These are phyloP conservation scores for Alloplasta piceator DNA, from an alignment of 2,888 invertebrate species.

Conservation along the genomic window DNA sequence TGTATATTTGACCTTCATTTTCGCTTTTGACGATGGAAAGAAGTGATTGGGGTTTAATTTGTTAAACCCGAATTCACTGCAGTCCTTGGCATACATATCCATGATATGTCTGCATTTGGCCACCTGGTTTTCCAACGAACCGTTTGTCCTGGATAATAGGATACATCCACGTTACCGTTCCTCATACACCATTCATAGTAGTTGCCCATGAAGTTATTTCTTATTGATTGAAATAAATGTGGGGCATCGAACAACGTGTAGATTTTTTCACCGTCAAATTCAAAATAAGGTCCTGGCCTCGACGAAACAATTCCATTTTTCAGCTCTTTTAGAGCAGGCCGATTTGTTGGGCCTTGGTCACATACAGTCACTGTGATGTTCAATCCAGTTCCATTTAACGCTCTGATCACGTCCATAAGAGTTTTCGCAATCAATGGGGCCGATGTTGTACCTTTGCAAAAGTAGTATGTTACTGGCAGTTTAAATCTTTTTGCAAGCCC, in stretches of 20 bases:
- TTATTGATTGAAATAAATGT: conserved; percentile 33
- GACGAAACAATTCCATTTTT: background rate
- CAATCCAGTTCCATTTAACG: conserved; percentile 23
- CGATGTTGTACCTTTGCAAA: conserved; percentile 26
- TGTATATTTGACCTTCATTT: conserved; percentile 39
- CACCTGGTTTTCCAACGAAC: background rate
- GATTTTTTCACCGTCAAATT: conserved; percentile 15
- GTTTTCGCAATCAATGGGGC: background rate
- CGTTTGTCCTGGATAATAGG: background rate
- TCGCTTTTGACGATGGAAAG: conserved; percentile 33
- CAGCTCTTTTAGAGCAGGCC: background rate
- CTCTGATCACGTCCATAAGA: conserved; percentile 13
- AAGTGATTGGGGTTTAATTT: conserved; percentile 22
- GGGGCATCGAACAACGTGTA: conserved; percentile 28
- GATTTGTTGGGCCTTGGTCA: conserved; percentile 41
- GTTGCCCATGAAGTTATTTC: conserved; percentile 48
- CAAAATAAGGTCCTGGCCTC: conserved; percentile 6
- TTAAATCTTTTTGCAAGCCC: conserved; percentile 18
- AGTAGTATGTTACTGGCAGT: conserved; percentile 36
- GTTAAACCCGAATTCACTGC: background rate
- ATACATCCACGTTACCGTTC: background rate
- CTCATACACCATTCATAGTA: conserved; percentile 15
- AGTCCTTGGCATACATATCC: background rate
- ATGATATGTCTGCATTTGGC: conserved; percentile 22
- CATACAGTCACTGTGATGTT: conserved; percentile 28